Conservation (phyloP, 2,113 vertebrate species). For the Bos taurus region DNA sequence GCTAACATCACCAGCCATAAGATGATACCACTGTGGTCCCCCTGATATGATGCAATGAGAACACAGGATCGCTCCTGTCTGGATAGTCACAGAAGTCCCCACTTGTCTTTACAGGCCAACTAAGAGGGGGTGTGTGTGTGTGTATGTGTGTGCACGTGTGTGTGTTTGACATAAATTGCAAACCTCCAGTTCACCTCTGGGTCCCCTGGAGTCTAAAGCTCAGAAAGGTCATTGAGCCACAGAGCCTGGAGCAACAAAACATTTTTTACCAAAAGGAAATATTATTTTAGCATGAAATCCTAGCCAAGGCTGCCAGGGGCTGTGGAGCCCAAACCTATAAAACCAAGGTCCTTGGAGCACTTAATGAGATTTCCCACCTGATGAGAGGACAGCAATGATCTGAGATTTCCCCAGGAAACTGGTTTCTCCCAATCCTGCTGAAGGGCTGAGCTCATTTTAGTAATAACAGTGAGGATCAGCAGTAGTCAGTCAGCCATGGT, state of each 20-base stretch:
- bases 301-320: not conserved
- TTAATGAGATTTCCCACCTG: not conserved
- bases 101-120: not conserved
- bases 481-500: not conserved
- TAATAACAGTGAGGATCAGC: not conserved
- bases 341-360: not conserved
- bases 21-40: not conserved
- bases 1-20: not conserved
- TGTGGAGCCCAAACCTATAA: not conserved
- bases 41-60: not conserved
- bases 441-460: not conserved
- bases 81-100: not conserved
- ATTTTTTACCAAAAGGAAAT: constrained; percentile 41
- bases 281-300: constrained; percentile 49
- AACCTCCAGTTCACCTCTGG: not conserved
- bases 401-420: not conserved
- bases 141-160: not conserved
- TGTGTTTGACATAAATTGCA: not conserved
- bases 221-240: not conserved
- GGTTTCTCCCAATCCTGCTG: not conserved
- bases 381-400: not conserved
- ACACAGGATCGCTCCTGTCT: not conserved
- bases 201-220: not conserved
- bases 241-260: not conserved
- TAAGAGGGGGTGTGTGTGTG: not conserved